These are phyloP conservation scores for Scaptodrosophila lebanonensis DNA, from an alignment of 1,140 invertebrate species.

Conservation along the genomic window DNA sequence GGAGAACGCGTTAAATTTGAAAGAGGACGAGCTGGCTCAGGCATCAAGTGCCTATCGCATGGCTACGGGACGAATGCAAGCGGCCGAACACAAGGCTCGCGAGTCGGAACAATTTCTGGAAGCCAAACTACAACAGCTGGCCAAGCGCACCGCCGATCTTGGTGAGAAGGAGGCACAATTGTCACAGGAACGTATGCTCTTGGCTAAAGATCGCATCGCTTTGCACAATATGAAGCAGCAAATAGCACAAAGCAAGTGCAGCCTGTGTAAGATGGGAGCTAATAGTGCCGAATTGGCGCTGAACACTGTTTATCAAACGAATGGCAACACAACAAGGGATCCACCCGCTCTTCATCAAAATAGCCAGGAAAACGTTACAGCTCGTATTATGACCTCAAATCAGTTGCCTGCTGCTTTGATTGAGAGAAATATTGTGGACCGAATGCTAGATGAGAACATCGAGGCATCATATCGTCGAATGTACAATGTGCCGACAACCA, in stretches of 20 bases:
- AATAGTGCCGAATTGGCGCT: conserved; percentile 41
- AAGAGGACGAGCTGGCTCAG: conserved; percentile 72
- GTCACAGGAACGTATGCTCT: conserved; percentile 62
- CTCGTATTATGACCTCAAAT: conserved; percentile 3
- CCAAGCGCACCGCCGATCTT: conserved; percentile 50
- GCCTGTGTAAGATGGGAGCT: conserved; percentile 65
- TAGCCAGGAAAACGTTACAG: conserved; percentile 2
- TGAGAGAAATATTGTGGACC: conserved; percentile 57
- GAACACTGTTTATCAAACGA: conserved; percentile 8
- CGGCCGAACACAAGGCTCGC: conserved; percentile 67
- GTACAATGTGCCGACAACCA: conserved; percentile 43
- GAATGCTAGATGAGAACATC: conserved; percentile 68
- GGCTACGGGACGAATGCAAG: conserved; percentile 58
- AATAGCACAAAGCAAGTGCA: conserved; percentile 52
- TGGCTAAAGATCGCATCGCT: conserved; percentile 63
- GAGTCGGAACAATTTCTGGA: conserved; percentile 66
- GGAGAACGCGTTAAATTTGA: conserved; percentile 70
- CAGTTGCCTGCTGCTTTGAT: conserved; percentile 7
- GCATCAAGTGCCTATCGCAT: conserved; percentile 47
- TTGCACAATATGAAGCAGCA: conserved; percentile 57
- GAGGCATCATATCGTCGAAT: conserved; percentile 62
- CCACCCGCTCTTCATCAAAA: conserved; percentile 4
- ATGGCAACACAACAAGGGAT: background rate
- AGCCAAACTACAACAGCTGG: conserved; percentile 56
- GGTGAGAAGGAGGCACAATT: conserved; percentile 65